Percentiles rank a stretch among this genome's conserved stretches.
Conservation (phyloP, 2,888 invertebrate genomes). For the Diplazon laetatorius region DNA sequence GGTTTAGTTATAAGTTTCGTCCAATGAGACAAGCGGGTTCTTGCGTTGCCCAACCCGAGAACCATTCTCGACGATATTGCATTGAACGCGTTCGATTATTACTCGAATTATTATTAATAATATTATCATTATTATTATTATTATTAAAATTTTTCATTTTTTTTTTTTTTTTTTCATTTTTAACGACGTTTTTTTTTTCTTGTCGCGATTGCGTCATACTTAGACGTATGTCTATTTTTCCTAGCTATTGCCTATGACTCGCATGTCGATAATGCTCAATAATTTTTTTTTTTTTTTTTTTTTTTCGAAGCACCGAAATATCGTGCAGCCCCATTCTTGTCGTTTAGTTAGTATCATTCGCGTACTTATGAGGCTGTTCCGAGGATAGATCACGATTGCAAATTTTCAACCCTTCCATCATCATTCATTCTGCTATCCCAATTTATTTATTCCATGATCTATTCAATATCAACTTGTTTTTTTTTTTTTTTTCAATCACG, state of each 20-base stretch:
- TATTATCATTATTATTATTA: too few species aligned
- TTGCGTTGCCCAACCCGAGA: not conserved
- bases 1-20: constrained; percentile 16
- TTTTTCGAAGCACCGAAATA: constrained; percentile 8
- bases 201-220: not conserved
- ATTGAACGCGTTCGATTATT: not conserved
- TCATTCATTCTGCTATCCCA: not conserved
- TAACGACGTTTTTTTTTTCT: not conserved
- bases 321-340: constrained; percentile 34
- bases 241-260: constrained; percentile 1
- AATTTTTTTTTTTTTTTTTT: constrained; percentile 23
- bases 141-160: not conserved
- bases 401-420: not conserved
- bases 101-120: too few species aligned
- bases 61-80: not conserved
- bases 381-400: constrained; percentile 26
- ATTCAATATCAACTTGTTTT: not conserved
- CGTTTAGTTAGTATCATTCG: constrained; percentile 66
- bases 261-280: constrained; percentile 41
- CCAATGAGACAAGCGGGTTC: too few species aligned
- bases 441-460: not conserved
- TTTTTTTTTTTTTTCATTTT: not conserved
- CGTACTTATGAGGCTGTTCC: constrained; percentile 68
- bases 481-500: not conserved
- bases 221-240: not conserved